A percentile compares a stretch with the other conserved stretches of the same genome.
These are phyloP conservation scores for Tyria jacobaeae DNA, from an alignment of 2,888 invertebrate genomes.

Conservation along the genomic window DNA sequence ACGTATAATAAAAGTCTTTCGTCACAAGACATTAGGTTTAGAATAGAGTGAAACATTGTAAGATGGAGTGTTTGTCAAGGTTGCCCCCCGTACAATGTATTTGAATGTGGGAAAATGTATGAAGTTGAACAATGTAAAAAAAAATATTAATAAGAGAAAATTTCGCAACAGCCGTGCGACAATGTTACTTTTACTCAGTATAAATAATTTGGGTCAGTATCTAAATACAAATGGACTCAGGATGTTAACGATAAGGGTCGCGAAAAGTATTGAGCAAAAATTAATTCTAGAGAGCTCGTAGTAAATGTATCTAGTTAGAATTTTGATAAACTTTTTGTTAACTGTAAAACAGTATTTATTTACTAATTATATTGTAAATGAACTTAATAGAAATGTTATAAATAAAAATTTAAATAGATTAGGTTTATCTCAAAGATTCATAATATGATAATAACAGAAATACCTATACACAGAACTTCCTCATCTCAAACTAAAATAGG, in stretches of 20 bases:
- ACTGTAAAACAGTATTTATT: too few relatives aligned
- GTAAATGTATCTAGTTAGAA: slow-evolving; percentile 12
- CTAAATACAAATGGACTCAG: slow-evolving; percentile 53
- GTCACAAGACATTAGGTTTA: neutral
- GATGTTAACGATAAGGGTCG: slow-evolving; percentile 37
- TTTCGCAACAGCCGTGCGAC: slow-evolving; percentile 57
- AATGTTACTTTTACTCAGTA: slow-evolving; percentile 50
- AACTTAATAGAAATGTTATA: too few relatives aligned
- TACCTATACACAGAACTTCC: too few relatives aligned
- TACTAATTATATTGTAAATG: too few relatives aligned
- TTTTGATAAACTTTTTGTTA: neutral
- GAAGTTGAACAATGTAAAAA: slow-evolving; percentile 53
- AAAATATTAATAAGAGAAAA: slow-evolving; percentile 57
- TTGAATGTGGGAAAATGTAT: slow-evolving; percentile 59
- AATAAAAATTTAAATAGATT: too few relatives aligned
- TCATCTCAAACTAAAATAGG: too few relatives aligned
- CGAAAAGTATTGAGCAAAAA: slow-evolving; percentile 34
- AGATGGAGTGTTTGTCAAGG: slow-evolving; percentile 17
- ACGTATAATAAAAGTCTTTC: slow-evolving; percentile 17
- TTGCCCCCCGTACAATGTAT: slow-evolving; percentile 54
- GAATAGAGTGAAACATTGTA: slow-evolving; percentile 8
- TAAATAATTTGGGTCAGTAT: slow-evolving; percentile 62
- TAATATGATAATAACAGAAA: too few relatives aligned
- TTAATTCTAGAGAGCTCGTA: slow-evolving; percentile 20
- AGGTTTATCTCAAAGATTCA: too few relatives aligned